Conservation (phyloP, 2,797 vertebrate genomes). For the Hypotaenidia philippensis region DNA sequence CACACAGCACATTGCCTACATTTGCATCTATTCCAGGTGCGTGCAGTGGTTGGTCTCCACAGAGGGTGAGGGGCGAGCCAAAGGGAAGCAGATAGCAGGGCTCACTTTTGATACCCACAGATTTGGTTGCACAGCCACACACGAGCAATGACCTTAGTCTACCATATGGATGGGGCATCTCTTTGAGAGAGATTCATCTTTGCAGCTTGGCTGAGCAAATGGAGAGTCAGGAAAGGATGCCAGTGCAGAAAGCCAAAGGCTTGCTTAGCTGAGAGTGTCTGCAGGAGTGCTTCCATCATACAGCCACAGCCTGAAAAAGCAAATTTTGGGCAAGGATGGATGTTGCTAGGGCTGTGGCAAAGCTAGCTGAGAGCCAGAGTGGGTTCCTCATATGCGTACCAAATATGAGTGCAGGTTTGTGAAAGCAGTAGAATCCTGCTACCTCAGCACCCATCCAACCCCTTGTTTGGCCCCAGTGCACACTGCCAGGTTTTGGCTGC, state of each 20-base stretch:
- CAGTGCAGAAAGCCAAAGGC: neutral
- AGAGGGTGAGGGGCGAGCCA: neutral
- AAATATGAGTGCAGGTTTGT: neutral
- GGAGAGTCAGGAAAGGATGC: neutral
- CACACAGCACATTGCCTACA: neutral
- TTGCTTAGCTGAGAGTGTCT: neutral
- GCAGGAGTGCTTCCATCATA: neutral
- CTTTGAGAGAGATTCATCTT: neutral
- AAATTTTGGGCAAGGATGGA: neutral
- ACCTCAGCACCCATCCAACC: neutral
- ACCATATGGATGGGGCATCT: neutral
- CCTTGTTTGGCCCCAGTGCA: neutral
- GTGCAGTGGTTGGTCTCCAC: neutral
- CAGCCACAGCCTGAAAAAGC: neutral
- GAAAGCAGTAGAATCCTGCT: neutral
- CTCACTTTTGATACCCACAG: neutral
- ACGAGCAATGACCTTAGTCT: neutral
- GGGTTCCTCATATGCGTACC: neutral
- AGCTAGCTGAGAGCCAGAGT: neutral
- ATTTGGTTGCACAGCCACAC: neutral
- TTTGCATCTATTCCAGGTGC: constrained; percentile 23
- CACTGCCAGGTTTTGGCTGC: neutral
- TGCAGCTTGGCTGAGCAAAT: neutral
- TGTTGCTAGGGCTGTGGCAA: neutral
- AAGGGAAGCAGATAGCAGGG: neutral